phyloP scores from a whole-genome alignment of 2,888 invertebrate species.

The Linyphia triangularis region DNA sequence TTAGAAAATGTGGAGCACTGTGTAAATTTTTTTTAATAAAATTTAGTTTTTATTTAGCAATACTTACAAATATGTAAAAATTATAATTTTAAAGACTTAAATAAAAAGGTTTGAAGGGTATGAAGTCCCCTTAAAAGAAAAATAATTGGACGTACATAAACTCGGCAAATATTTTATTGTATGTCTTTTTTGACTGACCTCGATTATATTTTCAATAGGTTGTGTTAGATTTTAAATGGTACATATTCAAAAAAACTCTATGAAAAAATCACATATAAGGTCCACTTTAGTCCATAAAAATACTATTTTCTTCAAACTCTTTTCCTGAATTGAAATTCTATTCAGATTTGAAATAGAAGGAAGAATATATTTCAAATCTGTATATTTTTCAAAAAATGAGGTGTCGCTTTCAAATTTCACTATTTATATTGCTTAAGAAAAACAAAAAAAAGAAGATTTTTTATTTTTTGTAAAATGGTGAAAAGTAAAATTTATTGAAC shows the following conservation, averaged over 20 bases:
- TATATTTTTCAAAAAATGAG: background rate
- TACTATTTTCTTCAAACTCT: background rate
- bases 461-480: too few species aligned
- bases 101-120: too few species aligned
- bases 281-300: background rate
- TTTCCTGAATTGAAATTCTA: background rate
- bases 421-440: too few species aligned
- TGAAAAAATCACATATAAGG: background rate
- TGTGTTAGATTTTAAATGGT: background rate
- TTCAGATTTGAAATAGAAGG: background rate
- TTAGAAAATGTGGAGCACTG: too few species aligned
- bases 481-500: too few species aligned
- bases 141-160: too few species aligned
- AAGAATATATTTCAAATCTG: background rate
- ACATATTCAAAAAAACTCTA: background rate
- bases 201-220: background rate
- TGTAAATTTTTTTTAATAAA: too few species aligned
- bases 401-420: background rate
- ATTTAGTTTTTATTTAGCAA: too few species aligned
- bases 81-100: too few species aligned
- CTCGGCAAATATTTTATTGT: background rate
- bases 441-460: too few species aligned
- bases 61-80: too few species aligned
- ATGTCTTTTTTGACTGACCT: background rate
- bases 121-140: background rate